These are phyloP conservation scores for Hippocampus comes DNA, from an alignment of 2,113 vertebrate genomes.

Conservation along the genomic window DNA sequence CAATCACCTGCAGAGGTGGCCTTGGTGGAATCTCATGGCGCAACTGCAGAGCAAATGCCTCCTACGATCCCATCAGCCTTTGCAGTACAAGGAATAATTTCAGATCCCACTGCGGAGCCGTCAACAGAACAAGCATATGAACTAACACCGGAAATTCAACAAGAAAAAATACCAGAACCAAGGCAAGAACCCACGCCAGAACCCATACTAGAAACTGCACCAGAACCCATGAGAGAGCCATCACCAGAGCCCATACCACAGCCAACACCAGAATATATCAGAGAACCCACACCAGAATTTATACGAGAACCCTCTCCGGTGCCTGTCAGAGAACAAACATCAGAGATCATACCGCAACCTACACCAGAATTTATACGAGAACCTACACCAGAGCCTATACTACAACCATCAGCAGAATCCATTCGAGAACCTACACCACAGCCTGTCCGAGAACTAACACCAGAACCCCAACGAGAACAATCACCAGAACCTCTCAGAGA, in stretches of 20 bases:
- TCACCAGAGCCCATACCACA: not conserved
- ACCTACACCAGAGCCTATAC: not conserved
- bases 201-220: not conserved
- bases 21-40: conserved; percentile 7
- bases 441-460: accelerated
- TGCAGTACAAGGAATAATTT: conserved; percentile 14
- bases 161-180: conserved; percentile 10
- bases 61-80: not conserved
- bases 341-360: not conserved
- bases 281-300: not conserved
- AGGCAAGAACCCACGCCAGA: not conserved
- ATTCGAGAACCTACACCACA: not conserved
- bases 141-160: not conserved
- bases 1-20: conserved; percentile 12
- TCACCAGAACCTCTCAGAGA: conserved; percentile 6
- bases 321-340: not conserved
- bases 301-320: conserved; percentile 2
- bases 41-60: not conserved
- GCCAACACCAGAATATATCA: not conserved
- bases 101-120: conserved; percentile 9
- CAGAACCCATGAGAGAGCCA: not conserved
- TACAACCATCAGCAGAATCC: conserved; percentile 2
- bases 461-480: not conserved
- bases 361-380: not conserved
- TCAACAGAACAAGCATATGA: not conserved